Conservation (phyloP, 2,888 invertebrate genomes). For the Parnassius smintheus region DNA sequence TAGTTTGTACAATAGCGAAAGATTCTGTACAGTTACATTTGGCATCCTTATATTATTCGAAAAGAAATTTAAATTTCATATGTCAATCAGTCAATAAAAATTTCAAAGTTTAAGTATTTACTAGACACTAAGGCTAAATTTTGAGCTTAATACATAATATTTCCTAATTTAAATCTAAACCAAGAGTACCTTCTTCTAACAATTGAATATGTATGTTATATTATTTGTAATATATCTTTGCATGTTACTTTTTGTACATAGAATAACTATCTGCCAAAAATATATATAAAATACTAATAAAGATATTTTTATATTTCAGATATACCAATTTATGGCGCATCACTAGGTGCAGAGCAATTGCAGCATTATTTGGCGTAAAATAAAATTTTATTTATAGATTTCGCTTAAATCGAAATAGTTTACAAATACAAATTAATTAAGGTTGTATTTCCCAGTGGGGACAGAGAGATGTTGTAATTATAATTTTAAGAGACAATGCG, state of each 20-base stretch:
- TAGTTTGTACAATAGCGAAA: too few relatives aligned
- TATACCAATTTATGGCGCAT: conserved; percentile 54
- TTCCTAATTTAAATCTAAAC: too few relatives aligned
- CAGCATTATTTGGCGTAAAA: conserved; percentile 61
- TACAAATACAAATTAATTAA: conserved; percentile 6
- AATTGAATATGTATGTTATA: background rate
- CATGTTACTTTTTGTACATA: background rate
- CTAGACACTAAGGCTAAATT: too few relatives aligned
- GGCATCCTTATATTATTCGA: too few relatives aligned
- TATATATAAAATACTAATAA: background rate
- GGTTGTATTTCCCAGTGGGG: background rate
- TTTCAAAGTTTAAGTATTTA: too few relatives aligned
- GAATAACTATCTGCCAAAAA: background rate
- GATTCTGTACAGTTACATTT: too few relatives aligned
- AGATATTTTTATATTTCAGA: conserved; percentile 52
- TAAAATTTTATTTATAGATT: conserved; percentile 14
- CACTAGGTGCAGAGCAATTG: conserved; percentile 60
- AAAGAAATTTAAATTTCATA: too few relatives aligned
- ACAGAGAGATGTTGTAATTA: conserved; percentile 16
- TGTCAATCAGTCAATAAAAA: too few relatives aligned
- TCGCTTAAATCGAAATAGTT: conserved; percentile 5
- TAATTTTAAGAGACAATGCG: conserved; percentile 13
- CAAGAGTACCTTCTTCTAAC: background rate
- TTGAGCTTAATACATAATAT: too few relatives aligned
- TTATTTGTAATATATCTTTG: background rate